Conservation (phyloP, 2,888 invertebrate genomes). For the Metalampra italica region DNA sequence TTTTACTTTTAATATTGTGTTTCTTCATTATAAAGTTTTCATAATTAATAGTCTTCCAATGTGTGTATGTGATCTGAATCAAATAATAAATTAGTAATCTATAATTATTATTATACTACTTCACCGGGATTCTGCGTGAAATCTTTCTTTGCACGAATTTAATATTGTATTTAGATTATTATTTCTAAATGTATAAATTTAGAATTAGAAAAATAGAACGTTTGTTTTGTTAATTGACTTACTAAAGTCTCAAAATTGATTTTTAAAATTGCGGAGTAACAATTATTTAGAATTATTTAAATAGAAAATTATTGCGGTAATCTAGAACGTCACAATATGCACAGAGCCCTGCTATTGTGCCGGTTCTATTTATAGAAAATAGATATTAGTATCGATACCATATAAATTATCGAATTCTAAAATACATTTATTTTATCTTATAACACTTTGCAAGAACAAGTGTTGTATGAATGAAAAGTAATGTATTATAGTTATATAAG, state of each 20-base stretch:
- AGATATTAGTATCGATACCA: conserved; percentile 6
- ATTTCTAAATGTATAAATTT: not conserved
- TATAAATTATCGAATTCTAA: conserved; percentile 14
- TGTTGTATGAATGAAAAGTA: conserved; percentile 7
- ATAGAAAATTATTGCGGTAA: conserved; percentile 15
- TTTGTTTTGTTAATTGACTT: conserved; percentile 9
- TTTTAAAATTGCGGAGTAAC: conserved; percentile 54
- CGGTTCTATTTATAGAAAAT: conserved; percentile 38
- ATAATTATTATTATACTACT: not conserved
- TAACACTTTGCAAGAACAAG: conserved; percentile 25
- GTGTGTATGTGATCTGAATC: conserved; percentile 58
- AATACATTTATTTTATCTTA: conserved; percentile 21
- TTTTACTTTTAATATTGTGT: conserved; percentile 28
- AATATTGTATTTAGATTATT: not conserved
- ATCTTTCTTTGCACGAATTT: not conserved
- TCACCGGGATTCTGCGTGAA: conserved; percentile 12
- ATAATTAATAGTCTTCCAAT: conserved; percentile 75
- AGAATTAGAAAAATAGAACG: conserved; percentile 1
- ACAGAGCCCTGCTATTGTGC: conserved; percentile 63
- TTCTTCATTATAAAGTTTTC: conserved; percentile 40
- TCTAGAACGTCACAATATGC: conserved; percentile 52
- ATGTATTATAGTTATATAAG: conserved; percentile 1
- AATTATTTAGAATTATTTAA: conserved; percentile 21
- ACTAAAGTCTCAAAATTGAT: not conserved
- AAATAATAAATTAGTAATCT: conserved; percentile 12